Conservation (phyloP, 2,113 vertebrate genomes). For the Willisornis vidua region DNA sequence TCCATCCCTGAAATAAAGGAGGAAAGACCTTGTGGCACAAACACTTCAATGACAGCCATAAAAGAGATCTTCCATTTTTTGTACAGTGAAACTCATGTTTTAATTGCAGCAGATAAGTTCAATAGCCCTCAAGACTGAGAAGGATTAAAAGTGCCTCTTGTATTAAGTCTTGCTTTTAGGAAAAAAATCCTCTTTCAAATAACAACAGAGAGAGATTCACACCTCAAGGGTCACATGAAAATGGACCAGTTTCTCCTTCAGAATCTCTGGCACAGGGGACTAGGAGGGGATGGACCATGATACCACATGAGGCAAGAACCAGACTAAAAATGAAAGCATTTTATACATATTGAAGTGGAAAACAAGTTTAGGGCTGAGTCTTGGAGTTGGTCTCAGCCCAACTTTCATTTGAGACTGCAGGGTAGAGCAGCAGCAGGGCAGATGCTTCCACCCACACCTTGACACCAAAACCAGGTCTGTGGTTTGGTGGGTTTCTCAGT, state of each 20-base stretch:
- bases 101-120: neutral
- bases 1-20: neutral
- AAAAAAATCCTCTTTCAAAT: neutral
- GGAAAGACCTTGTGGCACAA: neutral
- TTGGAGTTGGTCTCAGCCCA: neutral
- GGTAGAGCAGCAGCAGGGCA: neutral
- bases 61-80: neutral
- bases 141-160: neutral
- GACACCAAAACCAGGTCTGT: rapidly evolving
- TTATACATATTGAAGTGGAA: neutral
- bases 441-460: neutral
- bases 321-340: neutral
- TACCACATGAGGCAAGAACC: neutral
- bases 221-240: neutral
- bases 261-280: neutral
- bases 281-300: rapidly evolving
- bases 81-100: neutral
- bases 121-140: neutral
- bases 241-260: neutral
- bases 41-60: neutral
- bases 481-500: neutral
- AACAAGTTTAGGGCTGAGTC: neutral
- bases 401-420: neutral
- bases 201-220: neutral
- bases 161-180: neutral